Evolutionary conservation across 2,797 vertebrate species (phyloP).

Genomic region (Poliocrania exsul): DNA sequence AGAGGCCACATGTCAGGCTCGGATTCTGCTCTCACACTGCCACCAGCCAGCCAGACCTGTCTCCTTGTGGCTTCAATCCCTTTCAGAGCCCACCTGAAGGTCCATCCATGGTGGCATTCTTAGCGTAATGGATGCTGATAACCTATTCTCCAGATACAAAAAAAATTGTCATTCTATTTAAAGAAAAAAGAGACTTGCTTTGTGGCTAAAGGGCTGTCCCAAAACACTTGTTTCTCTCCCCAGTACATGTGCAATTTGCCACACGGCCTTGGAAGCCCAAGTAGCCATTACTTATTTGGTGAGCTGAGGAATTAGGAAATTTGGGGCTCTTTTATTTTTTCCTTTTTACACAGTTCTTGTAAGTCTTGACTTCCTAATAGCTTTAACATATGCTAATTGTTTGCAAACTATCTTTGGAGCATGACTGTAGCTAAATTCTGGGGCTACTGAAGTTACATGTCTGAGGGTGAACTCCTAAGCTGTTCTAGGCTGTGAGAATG

Average conservation of each 20-base stretch:
- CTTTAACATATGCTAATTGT: background rate
- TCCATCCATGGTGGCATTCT: accelerated
- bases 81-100: background rate
- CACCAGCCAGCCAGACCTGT: background rate
- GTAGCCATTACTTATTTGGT: background rate
- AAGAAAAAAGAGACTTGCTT: background rate
- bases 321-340: background rate
- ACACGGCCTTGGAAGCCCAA: background rate
- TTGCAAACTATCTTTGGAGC: background rate
- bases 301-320: background rate
- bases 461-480: background rate
- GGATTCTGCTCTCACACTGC: background rate
- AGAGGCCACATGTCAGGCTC: background rate
- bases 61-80: background rate
- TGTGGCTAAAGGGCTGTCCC: background rate
- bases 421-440: background rate
- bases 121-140: background rate
- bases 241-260: background rate
- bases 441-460: background rate
- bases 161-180: background rate
- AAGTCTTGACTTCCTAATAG: background rate
- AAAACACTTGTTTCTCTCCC: background rate
- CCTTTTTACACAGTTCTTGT: background rate
- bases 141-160: background rate
- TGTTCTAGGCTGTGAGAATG: background rate